phyloP scores from a whole-genome alignment of 2,113 vertebrate genomes.

The Ciconia boyciana region DNA sequence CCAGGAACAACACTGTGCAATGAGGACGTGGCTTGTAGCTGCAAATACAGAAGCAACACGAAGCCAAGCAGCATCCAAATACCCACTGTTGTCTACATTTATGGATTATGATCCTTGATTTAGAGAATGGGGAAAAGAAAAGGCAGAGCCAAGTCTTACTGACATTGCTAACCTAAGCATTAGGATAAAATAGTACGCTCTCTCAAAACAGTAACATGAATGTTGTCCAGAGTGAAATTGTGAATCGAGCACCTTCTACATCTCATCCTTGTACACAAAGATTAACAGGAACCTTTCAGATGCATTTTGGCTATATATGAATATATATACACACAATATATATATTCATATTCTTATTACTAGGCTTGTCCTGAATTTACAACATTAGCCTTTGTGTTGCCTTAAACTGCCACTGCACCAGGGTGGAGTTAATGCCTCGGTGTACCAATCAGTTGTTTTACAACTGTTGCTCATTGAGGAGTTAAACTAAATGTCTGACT shows the following conservation, averaged over 20 bases:
- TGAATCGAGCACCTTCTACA: background rate
- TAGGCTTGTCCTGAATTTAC: background rate
- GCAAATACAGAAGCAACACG: background rate
- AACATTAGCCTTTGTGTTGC: background rate
- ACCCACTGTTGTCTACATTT: background rate
- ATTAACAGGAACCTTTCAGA: background rate
- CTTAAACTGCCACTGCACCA: background rate
- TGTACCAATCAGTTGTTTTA: background rate
- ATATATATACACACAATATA: background rate
- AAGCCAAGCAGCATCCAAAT: background rate
- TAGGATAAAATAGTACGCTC: background rate
- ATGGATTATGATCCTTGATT: background rate
- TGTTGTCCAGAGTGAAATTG: background rate
- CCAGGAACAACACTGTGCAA: background rate
- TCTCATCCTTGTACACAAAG: background rate
- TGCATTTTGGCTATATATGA: background rate
- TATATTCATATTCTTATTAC: background rate
- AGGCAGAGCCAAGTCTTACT: background rate
- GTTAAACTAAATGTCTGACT: background rate
- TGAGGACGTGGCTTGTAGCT: background rate
- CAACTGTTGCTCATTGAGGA: accelerated
- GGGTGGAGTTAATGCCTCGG: accelerated
- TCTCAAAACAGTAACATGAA: background rate
- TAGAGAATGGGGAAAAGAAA: background rate
- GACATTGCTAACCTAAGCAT: background rate